phyloP scores from a whole-genome alignment of 1,140 invertebrate species.

The Myzus persicae region DNA sequence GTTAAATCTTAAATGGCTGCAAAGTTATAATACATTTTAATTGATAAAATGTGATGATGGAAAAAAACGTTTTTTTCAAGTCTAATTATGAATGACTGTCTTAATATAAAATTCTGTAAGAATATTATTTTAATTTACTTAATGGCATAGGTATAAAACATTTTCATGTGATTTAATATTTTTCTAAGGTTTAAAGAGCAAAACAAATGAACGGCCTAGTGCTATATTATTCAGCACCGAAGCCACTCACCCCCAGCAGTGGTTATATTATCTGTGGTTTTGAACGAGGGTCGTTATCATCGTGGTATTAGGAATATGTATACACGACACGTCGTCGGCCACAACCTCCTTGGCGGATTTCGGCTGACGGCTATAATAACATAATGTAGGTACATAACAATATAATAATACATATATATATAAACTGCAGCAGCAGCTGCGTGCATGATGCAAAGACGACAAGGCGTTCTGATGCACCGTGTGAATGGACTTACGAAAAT shows the following conservation, averaged over 20 bases:
- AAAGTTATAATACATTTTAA: no score
- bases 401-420: not conserved
- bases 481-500: constrained; percentile 37
- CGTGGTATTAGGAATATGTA: not conserved
- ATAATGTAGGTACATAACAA: not conserved
- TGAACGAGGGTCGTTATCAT: not conserved
- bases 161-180: not conserved
- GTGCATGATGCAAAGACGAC: not conserved
- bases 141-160: not conserved
- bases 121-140: not conserved
- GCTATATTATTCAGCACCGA: not conserved
- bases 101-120: not conserved
- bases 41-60: no score
- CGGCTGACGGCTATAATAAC: not conserved
- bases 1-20: no score
- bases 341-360: not conserved
- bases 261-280: not conserved
- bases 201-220: not conserved
- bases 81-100: no score
- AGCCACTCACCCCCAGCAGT: not conserved
- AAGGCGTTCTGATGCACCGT: constrained; percentile 34
- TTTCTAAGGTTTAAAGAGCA: not conserved
- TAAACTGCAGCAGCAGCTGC: not conserved
- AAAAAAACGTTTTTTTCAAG: no score
- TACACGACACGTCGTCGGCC: not conserved